Conservation (phyloP, 2,888 invertebrate species). For the Acanthopleura granulata region DNA sequence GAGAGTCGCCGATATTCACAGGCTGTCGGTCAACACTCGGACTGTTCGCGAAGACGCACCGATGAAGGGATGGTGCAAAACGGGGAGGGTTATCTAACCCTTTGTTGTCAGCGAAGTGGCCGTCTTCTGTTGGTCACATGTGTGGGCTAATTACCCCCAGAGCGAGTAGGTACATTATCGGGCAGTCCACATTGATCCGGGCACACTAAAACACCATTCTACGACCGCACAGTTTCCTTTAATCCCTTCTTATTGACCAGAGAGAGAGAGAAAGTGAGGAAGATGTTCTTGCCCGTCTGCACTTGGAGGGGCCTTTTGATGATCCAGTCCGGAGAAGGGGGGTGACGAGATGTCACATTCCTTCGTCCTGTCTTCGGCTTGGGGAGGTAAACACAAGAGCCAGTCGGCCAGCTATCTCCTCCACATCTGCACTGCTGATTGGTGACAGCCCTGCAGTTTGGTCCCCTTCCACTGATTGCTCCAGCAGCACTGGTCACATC, state of each 20-base stretch:
- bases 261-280: background rate
- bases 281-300: background rate
- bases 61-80: no score
- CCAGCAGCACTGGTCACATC: no score
- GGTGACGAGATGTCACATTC: background rate
- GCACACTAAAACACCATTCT: slow-evolving; percentile 2
- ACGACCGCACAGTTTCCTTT: background rate
- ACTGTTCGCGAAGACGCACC: no score
- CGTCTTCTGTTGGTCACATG: slow-evolving; percentile 11
- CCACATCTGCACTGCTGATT: no score
- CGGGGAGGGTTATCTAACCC: slow-evolving; percentile 16
- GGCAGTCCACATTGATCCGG: background rate
- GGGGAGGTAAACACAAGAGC: background rate
- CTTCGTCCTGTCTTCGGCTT: background rate
- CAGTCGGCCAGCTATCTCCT: no score
- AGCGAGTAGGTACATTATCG: background rate
- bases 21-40: no score
- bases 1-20: no score
- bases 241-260: slow-evolving; percentile 15
- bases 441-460: no score
- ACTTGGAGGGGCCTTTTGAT: background rate
- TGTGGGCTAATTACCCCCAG: background rate
- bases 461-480: no score
- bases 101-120: background rate
- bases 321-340: background rate